These are phyloP conservation scores for Aurelia sp. DNA, from an alignment of 30 jellyfish, hydroid and myxozoan genomes.

Conservation along the genomic window DNA sequence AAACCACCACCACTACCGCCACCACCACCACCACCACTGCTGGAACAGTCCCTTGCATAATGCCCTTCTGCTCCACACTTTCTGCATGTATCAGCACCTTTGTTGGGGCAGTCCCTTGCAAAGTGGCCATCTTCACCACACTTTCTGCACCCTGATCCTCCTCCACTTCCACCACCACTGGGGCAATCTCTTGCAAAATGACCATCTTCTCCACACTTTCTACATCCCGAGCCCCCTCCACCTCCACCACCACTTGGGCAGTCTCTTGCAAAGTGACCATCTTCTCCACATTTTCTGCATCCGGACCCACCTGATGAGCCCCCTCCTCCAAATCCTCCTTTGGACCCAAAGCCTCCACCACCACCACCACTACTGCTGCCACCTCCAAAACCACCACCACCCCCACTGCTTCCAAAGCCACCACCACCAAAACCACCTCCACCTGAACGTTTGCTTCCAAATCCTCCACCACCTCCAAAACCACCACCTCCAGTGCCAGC, in stretches of 20 bases:
- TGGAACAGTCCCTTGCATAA: constrained; percentile 88
- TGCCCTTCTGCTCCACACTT: constrained; percentile 93
- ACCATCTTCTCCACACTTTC: constrained; percentile 83
- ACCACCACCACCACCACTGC: constrained; percentile 16
- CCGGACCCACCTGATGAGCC: constrained; percentile 65
- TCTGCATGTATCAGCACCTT: constrained; percentile 71
- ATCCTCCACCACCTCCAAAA: constrained; percentile 55
- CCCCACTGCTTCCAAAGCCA: constrained; percentile 49
- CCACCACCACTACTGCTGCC: constrained; percentile 49
- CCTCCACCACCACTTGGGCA: constrained; percentile 72
- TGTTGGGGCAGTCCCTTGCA: constrained; percentile 89
- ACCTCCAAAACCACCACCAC: constrained; percentile 70
- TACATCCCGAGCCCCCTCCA: constrained; percentile 63
- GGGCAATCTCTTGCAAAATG: constrained; percentile 69
- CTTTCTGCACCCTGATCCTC: constrained; percentile 70
- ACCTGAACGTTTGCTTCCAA: constrained; percentile 35
- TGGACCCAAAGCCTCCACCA: constrained; percentile 46
- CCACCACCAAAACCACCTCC: constrained; percentile 54
- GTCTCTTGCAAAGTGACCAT: constrained; percentile 73
- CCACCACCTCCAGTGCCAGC: constrained; percentile 64
- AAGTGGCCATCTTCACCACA: constrained; percentile 98
- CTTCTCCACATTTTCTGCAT: constrained; percentile 75
- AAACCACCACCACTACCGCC: not conserved
- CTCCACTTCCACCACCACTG: constrained; percentile 33
- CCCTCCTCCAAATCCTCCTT: constrained; percentile 65